Evolutionary conservation across 2,797 vertebrate species (phyloP).

Genomic region (Gallinago nigripennis): DNA sequence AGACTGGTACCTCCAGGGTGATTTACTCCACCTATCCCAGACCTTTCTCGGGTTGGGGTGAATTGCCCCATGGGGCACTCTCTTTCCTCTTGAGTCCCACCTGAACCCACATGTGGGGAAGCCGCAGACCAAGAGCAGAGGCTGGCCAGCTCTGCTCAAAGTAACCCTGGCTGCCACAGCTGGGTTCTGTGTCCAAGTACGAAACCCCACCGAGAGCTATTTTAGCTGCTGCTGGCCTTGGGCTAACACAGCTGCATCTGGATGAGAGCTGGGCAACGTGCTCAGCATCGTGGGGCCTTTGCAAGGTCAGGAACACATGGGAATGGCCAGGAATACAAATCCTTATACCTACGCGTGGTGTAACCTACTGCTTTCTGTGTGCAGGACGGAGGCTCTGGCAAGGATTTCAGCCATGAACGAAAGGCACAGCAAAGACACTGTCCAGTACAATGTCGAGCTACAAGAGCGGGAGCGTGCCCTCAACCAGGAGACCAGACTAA

Average conservation of each 20-base stretch:
- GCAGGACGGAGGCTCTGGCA: conserved; percentile 62
- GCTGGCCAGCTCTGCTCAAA: not conserved
- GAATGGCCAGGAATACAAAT: not conserved
- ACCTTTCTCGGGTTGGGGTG: not conserved
- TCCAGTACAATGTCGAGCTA: conserved; percentile 60
- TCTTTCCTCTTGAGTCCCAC: not conserved
- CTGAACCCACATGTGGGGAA: not conserved
- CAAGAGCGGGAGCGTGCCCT: conserved; percentile 52
- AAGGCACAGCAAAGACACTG: conserved; percentile 45
- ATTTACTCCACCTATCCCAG: not conserved
- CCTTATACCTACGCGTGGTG: accelerated
- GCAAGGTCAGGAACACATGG: not conserved
- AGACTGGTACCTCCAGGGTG: not conserved
- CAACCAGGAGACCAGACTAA: conserved; percentile 56
- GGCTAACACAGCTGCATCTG: not conserved
- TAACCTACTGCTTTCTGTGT: not conserved
- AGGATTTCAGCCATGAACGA: conserved; percentile 64
- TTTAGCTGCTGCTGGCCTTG: not conserved
- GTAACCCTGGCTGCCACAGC: not conserved
- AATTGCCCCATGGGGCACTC: not conserved
- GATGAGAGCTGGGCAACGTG: not conserved
- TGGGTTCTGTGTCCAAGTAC: accelerated
- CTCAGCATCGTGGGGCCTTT: not conserved
- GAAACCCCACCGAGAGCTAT: not conserved
- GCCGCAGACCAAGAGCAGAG: not conserved